Evolutionary conservation across 2,797 vertebrate species (phyloP).

Genomic region (Gadopsis marmoratus): DNA sequence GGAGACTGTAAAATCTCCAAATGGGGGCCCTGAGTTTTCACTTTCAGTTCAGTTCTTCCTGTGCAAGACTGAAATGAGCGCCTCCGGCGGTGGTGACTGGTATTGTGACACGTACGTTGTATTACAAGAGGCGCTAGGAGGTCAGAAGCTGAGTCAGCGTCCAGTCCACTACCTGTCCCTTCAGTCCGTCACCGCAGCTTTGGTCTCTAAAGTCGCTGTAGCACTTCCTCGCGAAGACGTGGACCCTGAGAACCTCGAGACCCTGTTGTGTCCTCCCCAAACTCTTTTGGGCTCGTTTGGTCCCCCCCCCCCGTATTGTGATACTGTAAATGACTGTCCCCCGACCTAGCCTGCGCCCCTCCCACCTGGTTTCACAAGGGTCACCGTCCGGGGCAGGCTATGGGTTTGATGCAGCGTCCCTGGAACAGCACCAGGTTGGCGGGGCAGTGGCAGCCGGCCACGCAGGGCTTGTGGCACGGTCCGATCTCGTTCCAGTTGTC

Average conservation of each 20-base stretch:
- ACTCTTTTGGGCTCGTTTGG: conserved; percentile 35
- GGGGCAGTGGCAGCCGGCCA: conserved; percentile 97
- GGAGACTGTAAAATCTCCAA: conserved; percentile 19
- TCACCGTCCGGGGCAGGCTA: conserved; percentile 95
- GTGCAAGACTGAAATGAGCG: background rate
- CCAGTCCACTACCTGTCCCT: background rate
- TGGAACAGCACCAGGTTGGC: conserved; percentile 94
- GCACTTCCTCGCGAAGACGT: conserved; percentile 16
- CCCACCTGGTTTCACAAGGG: conserved; percentile 71
- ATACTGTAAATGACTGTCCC: conserved; percentile 28
- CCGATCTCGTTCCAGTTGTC: conserved; percentile 99
- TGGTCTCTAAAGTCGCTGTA: conserved; percentile 17
- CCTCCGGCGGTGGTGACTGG: conserved; percentile 26
- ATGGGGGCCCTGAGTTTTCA: conserved; percentile 46
- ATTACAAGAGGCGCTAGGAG: background rate
- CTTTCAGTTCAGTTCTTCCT: conserved; percentile 36
- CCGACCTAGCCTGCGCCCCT: conserved; percentile 28
- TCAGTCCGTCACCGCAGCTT: background rate
- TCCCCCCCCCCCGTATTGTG: conserved; percentile 15
- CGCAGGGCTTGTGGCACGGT: conserved; percentile 91
- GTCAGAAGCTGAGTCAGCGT: conserved; percentile 16
- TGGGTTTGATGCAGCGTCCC: conserved; percentile 96
- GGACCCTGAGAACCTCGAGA: conserved; percentile 61
- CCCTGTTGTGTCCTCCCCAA: conserved; percentile 12
- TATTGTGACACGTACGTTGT: conserved; percentile 6